Evolutionary conservation across 2,797 vertebrate genomes (phyloP).

Genomic region (Cossypha heuglini): DNA sequence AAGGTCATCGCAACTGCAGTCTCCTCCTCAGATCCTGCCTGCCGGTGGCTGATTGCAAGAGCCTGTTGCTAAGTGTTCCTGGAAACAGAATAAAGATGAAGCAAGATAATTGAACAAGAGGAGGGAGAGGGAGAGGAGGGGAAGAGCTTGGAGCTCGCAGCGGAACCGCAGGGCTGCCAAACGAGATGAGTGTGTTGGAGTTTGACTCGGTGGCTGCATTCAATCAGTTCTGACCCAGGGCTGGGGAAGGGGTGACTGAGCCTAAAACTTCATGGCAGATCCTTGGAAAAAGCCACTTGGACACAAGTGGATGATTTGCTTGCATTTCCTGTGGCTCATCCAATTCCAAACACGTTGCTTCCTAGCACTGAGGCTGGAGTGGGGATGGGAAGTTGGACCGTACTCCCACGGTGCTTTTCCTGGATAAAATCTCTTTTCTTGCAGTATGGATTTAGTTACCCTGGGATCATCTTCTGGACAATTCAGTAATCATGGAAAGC

Average conservation of each 20-base stretch:
- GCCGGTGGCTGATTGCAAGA: slow-evolving; percentile 54
- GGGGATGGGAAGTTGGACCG: not conserved
- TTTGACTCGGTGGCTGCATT: not conserved
- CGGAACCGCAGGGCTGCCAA: not conserved
- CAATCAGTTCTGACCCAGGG: slow-evolving; percentile 6
- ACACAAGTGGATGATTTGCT: not conserved
- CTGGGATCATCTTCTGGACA: not conserved
- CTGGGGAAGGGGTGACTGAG: not conserved
- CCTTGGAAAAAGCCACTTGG: not conserved
- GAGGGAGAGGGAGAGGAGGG: not conserved
- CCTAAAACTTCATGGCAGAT: not conserved
- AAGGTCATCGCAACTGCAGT: slow-evolving; percentile 28
- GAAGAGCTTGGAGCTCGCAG: not conserved
- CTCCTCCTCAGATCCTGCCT: slow-evolving; percentile 48
- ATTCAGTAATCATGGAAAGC: not conserved
- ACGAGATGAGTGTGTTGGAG: not conserved
- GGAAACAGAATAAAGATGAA: slow-evolving; percentile 49
- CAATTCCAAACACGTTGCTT: not conserved
- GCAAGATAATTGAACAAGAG: slow-evolving; percentile 44
- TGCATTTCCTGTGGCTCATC: not conserved
- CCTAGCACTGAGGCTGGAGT: not conserved
- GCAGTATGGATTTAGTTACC: not conserved
- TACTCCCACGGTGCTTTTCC: not conserved
- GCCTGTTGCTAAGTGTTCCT: slow-evolving; percentile 61
- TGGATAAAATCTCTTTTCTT: not conserved